These are phyloP conservation scores for Oligia fasciuncula DNA, from an alignment of 2,888 invertebrate genomes.

Conservation along the genomic window DNA sequence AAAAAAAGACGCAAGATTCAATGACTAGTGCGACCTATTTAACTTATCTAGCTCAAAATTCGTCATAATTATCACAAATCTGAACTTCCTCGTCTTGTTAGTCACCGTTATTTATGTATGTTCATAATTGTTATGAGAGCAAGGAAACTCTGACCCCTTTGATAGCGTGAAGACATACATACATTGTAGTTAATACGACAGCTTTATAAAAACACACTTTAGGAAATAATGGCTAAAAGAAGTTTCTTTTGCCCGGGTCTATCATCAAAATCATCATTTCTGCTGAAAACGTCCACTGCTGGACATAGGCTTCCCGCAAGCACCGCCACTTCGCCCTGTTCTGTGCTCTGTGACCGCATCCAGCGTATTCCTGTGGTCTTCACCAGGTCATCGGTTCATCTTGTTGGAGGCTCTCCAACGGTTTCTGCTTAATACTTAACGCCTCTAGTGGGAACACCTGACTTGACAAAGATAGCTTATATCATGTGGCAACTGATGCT, in stretches of 20 bases:
- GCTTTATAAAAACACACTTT: not conserved
- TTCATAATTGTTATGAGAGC: conserved; percentile 44
- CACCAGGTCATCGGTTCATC: too few relatives aligned
- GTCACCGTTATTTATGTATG: conserved; percentile 57
- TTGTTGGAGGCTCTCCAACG: too few relatives aligned
- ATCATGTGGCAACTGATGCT: not conserved
- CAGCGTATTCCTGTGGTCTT: too few relatives aligned
- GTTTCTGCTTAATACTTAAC: not conserved
- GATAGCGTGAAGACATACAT: conserved; percentile 4
- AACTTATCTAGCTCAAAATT: conserved; percentile 52
- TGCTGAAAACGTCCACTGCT: too few relatives aligned
- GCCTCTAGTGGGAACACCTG: not conserved
- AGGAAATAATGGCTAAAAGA: not conserved
- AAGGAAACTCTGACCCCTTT: conserved; percentile 20
- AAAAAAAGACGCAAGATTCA: not conserved
- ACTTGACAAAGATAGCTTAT: not conserved
- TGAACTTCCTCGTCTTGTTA: conserved; percentile 59
- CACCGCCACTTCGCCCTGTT: too few relatives aligned
- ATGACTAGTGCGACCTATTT: conserved; percentile 38
- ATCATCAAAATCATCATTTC: too few relatives aligned
- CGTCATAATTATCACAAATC: conserved; percentile 62
- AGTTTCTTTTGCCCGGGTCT: not conserved
- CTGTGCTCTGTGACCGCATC: too few relatives aligned
- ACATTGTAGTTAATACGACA: not conserved
- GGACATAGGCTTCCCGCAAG: too few relatives aligned